Percentiles rank a stretch among this genome's conserved stretches.
Conservation (phyloP, 2,113 vertebrate species). For the Gymnorhina tibicen region DNA sequence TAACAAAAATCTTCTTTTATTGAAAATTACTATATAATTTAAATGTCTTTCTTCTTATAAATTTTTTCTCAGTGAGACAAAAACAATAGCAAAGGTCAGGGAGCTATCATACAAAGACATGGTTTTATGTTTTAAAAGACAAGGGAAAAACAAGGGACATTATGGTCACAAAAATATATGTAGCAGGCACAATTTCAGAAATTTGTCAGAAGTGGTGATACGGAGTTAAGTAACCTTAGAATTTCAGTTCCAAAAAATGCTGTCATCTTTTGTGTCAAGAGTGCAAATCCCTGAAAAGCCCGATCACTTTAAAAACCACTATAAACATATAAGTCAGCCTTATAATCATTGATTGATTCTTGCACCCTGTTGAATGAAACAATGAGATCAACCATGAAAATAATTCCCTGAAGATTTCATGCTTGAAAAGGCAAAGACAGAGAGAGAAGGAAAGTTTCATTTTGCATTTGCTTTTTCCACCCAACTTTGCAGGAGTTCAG, state of each 20-base stretch:
- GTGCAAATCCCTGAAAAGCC: not conserved
- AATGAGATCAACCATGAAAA: not conserved
- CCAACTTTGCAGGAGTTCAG: not conserved
- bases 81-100: not conserved
- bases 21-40: not conserved
- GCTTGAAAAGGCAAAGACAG: not conserved
- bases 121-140: not conserved
- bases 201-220: not conserved
- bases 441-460: not conserved
- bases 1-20: not conserved
- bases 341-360: not conserved
- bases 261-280: not conserved
- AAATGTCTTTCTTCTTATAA: not conserved
- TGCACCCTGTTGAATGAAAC: not conserved
- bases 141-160: not conserved
- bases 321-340: not conserved
- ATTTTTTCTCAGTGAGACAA: not conserved
- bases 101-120: not conserved
- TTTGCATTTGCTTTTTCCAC: not conserved
- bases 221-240: not conserved
- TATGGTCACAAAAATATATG: not conserved
- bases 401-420: not conserved
- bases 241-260: not conserved
- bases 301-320: not conserved
- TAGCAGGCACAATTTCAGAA: not conserved